Base-by-base conservation (phyloP, 2,113 vertebrate genomes). In the Entomyzon cyanotis region DNA sequence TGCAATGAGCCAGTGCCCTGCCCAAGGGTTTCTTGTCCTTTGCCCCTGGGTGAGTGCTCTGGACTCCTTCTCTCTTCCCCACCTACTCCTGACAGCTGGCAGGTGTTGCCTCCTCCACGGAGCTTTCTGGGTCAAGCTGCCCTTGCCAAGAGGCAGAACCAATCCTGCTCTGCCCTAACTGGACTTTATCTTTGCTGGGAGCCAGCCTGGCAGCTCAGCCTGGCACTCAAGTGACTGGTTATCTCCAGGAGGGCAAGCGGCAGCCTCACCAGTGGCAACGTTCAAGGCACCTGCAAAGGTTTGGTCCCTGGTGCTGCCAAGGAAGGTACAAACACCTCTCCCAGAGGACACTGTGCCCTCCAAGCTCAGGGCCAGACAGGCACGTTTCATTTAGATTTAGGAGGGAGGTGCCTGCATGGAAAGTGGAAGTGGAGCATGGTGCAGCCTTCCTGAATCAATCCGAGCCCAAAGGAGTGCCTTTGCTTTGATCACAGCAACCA, bases 261-360 rank as follows among this genome's bases (percentile, higher is more conserved):
- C 15, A 46, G 39, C 58, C 37, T 65, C n/a, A 4, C 46, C 1
- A 11, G 28, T 7, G 55, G 49, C 42, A 49, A 35, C 3, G 25
- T 42, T 7, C 27, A 60, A 37, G 46, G 86, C 60, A 44, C 77
- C 86, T 39, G 49, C 11, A 15, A 28, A 58, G 11, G 10, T n/a
- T 56, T 50, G 8, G 49, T 6, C 18, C 31, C 44, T 42, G 41
- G 41, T 27, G 35, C 41, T 59, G 33, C 46, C 55, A 21, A 17
- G 11, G 15, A 28, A 49, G 78, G 35, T 5, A 53, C 37, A 55
- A 23, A 70, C 92, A 50, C 25, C 60, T 21, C 41, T 24, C 53
- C 2, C 4, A n/a, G 56, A 28, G 1, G 8, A 59, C 44, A 22
- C 1, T 0, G 9, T 18, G 28, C 46, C 62, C 50, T 49, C 55